These are phyloP conservation scores for Kudoa iwatai DNA, from an alignment of 30 jellyfish, hydroid and myxozoan genomes.

Conservation along the genomic window DNA sequence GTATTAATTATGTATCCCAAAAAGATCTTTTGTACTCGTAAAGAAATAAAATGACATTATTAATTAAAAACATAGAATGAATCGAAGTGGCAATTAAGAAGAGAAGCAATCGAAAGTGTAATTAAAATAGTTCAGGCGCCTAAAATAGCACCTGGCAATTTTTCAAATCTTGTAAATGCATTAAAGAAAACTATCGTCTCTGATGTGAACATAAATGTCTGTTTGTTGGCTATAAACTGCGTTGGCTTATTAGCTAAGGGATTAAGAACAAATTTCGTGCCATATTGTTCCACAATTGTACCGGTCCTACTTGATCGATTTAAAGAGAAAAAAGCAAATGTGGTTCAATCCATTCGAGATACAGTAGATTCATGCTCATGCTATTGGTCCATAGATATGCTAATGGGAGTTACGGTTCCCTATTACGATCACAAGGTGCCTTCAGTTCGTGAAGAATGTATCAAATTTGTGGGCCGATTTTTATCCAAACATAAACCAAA, in stretches of 20 bases:
- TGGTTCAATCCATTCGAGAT: not conserved
- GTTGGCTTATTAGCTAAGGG: conserved; percentile 66
- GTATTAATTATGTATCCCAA: not conserved
- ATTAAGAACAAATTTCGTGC: conserved; percentile 24
- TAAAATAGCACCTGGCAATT: conserved; percentile 56
- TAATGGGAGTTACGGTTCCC: conserved; percentile 34
- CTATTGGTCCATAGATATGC: conserved; percentile 1
- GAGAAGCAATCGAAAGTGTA: conserved; percentile 41
- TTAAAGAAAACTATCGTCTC: conserved; percentile 36
- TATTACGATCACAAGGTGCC: conserved; percentile 57
- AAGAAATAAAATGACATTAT: not conserved
- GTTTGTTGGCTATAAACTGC: conserved; percentile 50
- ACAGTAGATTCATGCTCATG: not conserved
- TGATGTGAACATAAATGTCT: conserved; percentile 48
- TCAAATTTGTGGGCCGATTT: conserved; percentile 21
- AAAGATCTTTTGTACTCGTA: not conserved
- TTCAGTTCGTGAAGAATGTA: conserved; percentile 34
- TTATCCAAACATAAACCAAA: conserved; percentile 10
- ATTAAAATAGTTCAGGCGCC: conserved; percentile 33
- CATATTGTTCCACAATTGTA: conserved; percentile 35
- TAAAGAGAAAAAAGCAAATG: conserved; percentile 22
- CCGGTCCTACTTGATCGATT: conserved; percentile 36
- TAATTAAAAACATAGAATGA: conserved; percentile 14
- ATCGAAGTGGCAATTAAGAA: conserved; percentile 74
- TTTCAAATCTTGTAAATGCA: conserved; percentile 50